A percentile compares a stretch with the other conserved stretches of the same genome.
Conservation (phyloP, 2,888 invertebrate genomes). For the Drosophila setosimentum region DNA sequence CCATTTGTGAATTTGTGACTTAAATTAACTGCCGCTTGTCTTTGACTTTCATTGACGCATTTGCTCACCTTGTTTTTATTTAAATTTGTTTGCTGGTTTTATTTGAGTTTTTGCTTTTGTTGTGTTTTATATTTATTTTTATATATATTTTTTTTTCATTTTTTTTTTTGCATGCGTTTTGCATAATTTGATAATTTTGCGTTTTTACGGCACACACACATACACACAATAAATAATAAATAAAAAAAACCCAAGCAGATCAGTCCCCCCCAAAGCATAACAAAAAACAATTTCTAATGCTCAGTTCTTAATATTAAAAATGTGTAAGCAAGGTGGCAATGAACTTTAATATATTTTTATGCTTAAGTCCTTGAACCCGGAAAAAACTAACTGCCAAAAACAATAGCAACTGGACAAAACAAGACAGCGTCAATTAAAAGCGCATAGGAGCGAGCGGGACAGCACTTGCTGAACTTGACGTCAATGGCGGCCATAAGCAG, state of each 20-base stretch:
- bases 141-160: conserved; percentile 8
- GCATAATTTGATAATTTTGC: conserved; percentile 68
- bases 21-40: conserved; percentile 49
- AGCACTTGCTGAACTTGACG: conserved; percentile 67
- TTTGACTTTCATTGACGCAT: conserved; percentile 77
- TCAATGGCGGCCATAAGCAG: conserved; percentile 59
- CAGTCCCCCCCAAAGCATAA: conserved; percentile 12
- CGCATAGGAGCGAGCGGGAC: conserved; percentile 25
- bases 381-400: conserved; percentile 36
- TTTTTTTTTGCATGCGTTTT: conserved; percentile 57
- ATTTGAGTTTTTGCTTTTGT: conserved; percentile 32
- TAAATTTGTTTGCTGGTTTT: conserved; percentile 46
- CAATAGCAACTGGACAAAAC: conserved; percentile 18
- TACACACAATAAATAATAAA: not conserved
- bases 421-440: not conserved
- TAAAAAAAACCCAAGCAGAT: conserved; percentile 23
- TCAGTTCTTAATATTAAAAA: conserved; percentile 54
- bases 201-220: conserved; percentile 40
- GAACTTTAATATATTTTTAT: conserved; percentile 67
- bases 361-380: conserved; percentile 73
- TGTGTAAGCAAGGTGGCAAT: conserved; percentile 75
- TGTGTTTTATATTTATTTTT: conserved; percentile 19
- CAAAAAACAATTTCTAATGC: conserved; percentile 41
- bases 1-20: conserved; percentile 43
- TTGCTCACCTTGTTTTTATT: conserved; percentile 76